Base-by-base conservation (phyloP, 2,888 invertebrate genomes). In the Papilio demoleus region DNA sequence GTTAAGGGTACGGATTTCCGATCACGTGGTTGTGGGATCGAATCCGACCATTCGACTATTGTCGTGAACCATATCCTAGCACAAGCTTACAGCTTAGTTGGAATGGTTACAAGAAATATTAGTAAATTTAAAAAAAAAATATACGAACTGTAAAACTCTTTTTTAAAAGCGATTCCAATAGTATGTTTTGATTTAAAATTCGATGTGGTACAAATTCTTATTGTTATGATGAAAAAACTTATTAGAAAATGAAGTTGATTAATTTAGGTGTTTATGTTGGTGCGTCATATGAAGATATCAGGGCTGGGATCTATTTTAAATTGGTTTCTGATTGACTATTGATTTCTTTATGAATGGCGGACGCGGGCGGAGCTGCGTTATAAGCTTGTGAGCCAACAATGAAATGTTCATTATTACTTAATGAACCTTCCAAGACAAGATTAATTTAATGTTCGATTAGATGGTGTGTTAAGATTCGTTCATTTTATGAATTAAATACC, bases 261-360 rank as follows among this genome's bases (percentile, higher is more conserved):
- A 61, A 70, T 72, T 70, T 81, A 82, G 79, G 78, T 83, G 81
- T 84, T 84, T 78, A 81, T 81, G 80, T 79, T 80, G 79, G 75
- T 56, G 75, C 74, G 72, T 79, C 80, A 84, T 84, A 88, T 86
- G 79, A 84, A 89, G 85, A 87, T 89, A 88, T 89, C 87, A 83
- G 80, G 74, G 74, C 70, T 75, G 76, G 78, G 79, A 88, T 87
- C 86, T 84, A 73, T 73, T 82, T 79, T 83, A 88, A 91, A 91
- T 91, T 87, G 84, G 81, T 80, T 82, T 77, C 76, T 81, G 84
- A 86, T 87, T 83, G 82, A 77, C 80, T 81, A 77, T 85, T 85
- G 86, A 88, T 87, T 86, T 83, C 82, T 85, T 83, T 82, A 79
- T 67, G 47, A 58, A 61, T 61, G 60, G 50, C 50, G 56, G 60